Base-by-base conservation (phyloP, 1,140 invertebrate genomes). In the Arctopsyche grandis region DNA sequence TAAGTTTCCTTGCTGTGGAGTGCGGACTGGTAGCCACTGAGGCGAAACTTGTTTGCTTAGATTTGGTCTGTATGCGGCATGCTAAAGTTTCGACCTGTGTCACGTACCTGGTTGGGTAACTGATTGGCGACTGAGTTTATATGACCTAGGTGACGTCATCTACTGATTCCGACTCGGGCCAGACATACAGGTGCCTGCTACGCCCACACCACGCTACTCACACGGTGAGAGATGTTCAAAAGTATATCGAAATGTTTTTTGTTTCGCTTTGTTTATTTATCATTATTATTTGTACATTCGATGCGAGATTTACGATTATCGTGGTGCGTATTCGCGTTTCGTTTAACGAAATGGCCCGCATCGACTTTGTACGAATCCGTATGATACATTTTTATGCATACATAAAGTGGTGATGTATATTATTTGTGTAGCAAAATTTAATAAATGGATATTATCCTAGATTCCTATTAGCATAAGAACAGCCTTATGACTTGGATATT, bases 141-240 rank as follows among this genome's bases (percentile, higher is more conserved):
- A 12, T 26, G 14, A 21, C n/a, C 4, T 19, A 52, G 22, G 75
- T 81, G 80, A 81, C 80, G 80, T 81, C 80, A 81, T n/a, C 69
- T 63, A 38, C 46, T 44, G 56, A 75, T 73, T 81, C 60, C 56
- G 80, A 81, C 63, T 78, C 79, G 9, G 29, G 73, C 71, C 73
- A 81, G 80, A 81, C 80, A 81, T 43, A 69, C 71, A 77, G 80
- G 80, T 81, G 80, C 80, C 80, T 75, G 16, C 10, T 56, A 24
- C 38, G 48, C 71, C 71, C 63, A 69, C 63, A 22, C 4, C n/a
- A 38, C 43, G 14, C 24, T 14, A 44, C 9, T 71, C 44, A 9
- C 26, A 38, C 38, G 5, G 14, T 46, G 69, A 46, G 43, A 46
- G 69, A 44, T 71, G 21, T 14, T 71, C 69, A 46, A 71, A 71